Base-by-base conservation (phyloP, 2,797 vertebrate genomes). In the Nyctalus aviator region DNA sequence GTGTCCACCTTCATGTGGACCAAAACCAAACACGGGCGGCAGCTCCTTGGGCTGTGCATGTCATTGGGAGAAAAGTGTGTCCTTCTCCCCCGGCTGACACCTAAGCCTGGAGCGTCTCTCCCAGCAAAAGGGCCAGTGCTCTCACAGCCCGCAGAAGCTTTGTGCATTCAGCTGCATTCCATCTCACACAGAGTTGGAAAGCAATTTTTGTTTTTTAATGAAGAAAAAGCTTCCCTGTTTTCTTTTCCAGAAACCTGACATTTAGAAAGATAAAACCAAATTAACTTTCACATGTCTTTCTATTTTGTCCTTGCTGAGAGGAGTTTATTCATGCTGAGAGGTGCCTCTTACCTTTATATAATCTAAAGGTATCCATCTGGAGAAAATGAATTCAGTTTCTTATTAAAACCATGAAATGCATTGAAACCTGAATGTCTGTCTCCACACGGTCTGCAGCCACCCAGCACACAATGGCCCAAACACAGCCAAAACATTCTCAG, bases 231-330 rank as follows among this genome's bases (percentile, higher is more conserved):
- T 68, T 84, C 53, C 27, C 32, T 73, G 18, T 68, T 95, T 93
- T 85, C 82, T 86, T 95, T 91, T 41, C 66, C 50, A 87, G 76
- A 94, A 92, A 91, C 5, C n/a, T 95, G 41, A 27, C 84, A 92
- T 95, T 95, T 97, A 46, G 78, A 88, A 92, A 95, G 68, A 95
- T 87, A 95, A 96, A 96, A 72, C 37, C 86, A 95, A 92, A 90
- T 95, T 93, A 97, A 86, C 37, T 94, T 94, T 35, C 50, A 55
- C 17, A 14, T 94, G 55, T 88, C 78, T 84, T 93, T 94, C 75
- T 86, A 73, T 93, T 96, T 92, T 95, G 71, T 88, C 90, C 95
- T 96, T 89, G 76, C 93, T 93, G 85, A 92, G 95, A 96, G 21
- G 84, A 91, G 83, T 88, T 96, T 96, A 88, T 88, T 95, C 93